Evolutionary conservation across 2,113 vertebrate genomes (phyloP).

Genomic region (Seriola aureovittata): DNA sequence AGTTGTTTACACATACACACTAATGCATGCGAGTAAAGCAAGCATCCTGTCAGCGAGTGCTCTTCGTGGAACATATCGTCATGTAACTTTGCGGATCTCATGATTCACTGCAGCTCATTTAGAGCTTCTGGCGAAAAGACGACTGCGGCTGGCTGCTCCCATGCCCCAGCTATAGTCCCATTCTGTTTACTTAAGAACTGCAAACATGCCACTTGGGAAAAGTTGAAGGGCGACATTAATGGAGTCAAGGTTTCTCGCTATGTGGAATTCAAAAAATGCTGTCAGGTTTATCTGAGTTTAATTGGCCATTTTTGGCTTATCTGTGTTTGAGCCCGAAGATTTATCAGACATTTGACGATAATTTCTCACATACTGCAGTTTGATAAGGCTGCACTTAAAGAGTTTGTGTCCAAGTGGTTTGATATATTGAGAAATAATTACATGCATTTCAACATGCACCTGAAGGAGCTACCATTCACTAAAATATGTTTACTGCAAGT

Average conservation of each 20-base stretch:
- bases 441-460: background rate
- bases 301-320: slow-evolving; percentile 45
- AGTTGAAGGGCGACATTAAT: slow-evolving; percentile 66
- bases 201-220: slow-evolving; percentile 70
- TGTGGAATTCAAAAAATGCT: slow-evolving; percentile 66
- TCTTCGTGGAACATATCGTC: background rate
- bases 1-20: slow-evolving; percentile 44
- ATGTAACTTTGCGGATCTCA: background rate
- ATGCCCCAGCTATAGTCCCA: slow-evolving; percentile 33
- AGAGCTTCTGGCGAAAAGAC: background rate
- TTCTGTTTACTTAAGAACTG: slow-evolving; percentile 67
- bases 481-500: background rate
- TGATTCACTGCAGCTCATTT: slow-evolving; percentile 29
- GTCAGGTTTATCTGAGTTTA: slow-evolving; percentile 49
- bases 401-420: background rate
- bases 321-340: slow-evolving; percentile 22
- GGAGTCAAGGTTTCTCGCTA: slow-evolving; percentile 65
- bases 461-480: background rate
- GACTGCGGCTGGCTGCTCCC: slow-evolving; percentile 38
- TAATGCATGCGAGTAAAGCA: background rate
- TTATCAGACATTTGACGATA: slow-evolving; percentile 22
- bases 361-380: background rate
- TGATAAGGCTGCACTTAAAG: slow-evolving; percentile 1
- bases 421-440: background rate
- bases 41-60: background rate